Percentiles rank a stretch among this genome's conserved stretches.
phyloP scores from a whole-genome alignment of 2,113 vertebrate species.

The Dicrurus megarhynchus region DNA sequence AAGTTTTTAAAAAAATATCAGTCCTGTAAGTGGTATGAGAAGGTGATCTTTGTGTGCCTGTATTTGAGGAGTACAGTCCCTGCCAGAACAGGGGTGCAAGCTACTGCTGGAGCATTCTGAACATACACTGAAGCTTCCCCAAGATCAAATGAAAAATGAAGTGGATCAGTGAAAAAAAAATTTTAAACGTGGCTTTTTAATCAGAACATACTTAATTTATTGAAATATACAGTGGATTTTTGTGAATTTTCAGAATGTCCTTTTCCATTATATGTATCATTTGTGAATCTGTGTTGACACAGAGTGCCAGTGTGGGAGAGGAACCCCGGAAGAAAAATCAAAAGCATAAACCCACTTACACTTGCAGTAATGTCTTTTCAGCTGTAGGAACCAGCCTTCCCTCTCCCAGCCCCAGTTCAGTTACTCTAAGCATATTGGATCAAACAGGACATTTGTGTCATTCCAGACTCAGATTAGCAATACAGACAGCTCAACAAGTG shows the following conservation, averaged over 20 bases:
- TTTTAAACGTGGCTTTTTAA: not conserved
- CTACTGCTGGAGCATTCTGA: not conserved
- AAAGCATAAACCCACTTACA: not conserved
- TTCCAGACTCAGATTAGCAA: not conserved
- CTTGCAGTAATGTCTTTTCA: not conserved
- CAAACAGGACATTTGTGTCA: not conserved
- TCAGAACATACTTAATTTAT: not conserved
- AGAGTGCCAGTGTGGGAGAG: not conserved
- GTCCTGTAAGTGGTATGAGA: not conserved
- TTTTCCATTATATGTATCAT: rapidly evolving
- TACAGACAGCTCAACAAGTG: not conserved
- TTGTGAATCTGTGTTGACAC: not conserved
- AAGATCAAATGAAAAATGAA: not conserved
- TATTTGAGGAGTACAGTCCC: not conserved
- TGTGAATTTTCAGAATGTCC: not conserved
- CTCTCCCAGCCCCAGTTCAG: not conserved
- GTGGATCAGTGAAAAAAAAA: not conserved
- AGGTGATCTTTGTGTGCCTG: not conserved
- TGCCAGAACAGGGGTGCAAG: not conserved
- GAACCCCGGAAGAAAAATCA: not conserved
- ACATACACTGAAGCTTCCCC: not conserved
- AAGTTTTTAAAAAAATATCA: not conserved
- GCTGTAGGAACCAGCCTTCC: not conserved
- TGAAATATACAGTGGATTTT: not conserved
- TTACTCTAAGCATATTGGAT: not conserved